A percentile compares a stretch with the other conserved stretches of the same genome.
These are phyloP conservation scores for Asobara japonica DNA, from an alignment of 1,140 invertebrate species.

Conservation along the genomic window DNA sequence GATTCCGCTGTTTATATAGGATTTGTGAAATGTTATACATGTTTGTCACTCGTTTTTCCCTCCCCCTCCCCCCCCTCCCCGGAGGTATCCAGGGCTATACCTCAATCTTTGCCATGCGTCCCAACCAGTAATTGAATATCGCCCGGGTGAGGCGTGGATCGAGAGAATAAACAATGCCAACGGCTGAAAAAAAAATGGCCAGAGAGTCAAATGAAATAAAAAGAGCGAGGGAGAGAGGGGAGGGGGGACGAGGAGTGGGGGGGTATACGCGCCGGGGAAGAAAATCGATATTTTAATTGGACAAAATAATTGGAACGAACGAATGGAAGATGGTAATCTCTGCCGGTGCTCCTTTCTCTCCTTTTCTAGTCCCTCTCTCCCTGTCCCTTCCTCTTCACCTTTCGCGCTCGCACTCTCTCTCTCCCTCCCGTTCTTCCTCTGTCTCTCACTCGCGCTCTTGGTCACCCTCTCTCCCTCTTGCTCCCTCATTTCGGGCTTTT, in stretches of 20 bases:
- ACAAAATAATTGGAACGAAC: constrained; percentile 67
- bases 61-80: background rate
- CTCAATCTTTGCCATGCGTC: constrained; percentile 1
- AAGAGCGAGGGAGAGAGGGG: constrained; percentile 18
- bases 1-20: constrained; percentile 3
- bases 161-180: constrained; percentile 8
- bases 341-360: constrained; percentile 34
- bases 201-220: constrained; percentile 12
- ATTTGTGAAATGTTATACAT: background rate
- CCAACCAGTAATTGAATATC: constrained; percentile 60
- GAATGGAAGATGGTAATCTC: constrained; percentile 65
- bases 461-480: no score
- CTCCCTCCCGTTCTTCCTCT: no score
- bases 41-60: background rate
- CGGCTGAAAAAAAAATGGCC: background rate
- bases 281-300: constrained; percentile 68
- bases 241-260: constrained; percentile 21
- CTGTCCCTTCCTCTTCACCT: no score
- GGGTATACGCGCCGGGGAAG: constrained; percentile 44
- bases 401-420: no score
- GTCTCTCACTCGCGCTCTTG: no score
- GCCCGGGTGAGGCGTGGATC: constrained; percentile 29
- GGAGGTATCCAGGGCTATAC: background rate
- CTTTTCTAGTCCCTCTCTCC: constrained; percentile 32
- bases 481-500: constrained; percentile 8